Evolutionary conservation across 2,888 invertebrate genomes (phyloP), one percentile per base, ranked within the genome.

Genomic region (Chouioia cunea): DNA sequence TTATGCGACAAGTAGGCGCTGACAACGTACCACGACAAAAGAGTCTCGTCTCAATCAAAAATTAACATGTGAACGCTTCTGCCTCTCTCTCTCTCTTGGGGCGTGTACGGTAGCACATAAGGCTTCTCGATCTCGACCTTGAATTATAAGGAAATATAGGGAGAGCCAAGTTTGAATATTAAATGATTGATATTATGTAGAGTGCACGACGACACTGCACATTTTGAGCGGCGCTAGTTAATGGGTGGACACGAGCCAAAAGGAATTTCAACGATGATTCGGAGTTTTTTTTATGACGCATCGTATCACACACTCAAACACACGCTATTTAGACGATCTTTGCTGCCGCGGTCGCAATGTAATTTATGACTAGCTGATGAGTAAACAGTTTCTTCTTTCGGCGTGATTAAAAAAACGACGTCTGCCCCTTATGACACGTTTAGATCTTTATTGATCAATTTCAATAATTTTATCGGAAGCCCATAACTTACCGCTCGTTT

Each of bases 21-120:
- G 67, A 67, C 71, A 67, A 36, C 63, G 58, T 69, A 63, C 69
- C 71, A 66, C 68, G 58, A 72, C 67, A 72, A 72, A 68, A 67
- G 71, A 67, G 54, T 10, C 36, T 36, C 59, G 65, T 68, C 71
- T 68, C 65, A 64, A 67, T 71, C 66, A 54, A 64, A 67, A 67
- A 67, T 71, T 67, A 64, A 71, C 71, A 71, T 67, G 63, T 67
- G 67, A 67, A 71, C 71, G 71, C 58, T 52, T 43, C 68, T 27
- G 56, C 50, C 56, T 46, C 47, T 56, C 36, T 54, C 23, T 36
- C 52, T 50, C 46, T 22, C 53, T 1, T 15, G 22, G 27, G 27
- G 18, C 12, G 48, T 12, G 47, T 2, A 20, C 43, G 48, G 18
- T 2, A 47, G 44, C 43, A 43, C 15, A 23, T 50, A 22, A 4